These are phyloP conservation scores for Tiliacea citrago DNA, from an alignment of 2,888 invertebrate genomes.

Conservation along the genomic window DNA sequence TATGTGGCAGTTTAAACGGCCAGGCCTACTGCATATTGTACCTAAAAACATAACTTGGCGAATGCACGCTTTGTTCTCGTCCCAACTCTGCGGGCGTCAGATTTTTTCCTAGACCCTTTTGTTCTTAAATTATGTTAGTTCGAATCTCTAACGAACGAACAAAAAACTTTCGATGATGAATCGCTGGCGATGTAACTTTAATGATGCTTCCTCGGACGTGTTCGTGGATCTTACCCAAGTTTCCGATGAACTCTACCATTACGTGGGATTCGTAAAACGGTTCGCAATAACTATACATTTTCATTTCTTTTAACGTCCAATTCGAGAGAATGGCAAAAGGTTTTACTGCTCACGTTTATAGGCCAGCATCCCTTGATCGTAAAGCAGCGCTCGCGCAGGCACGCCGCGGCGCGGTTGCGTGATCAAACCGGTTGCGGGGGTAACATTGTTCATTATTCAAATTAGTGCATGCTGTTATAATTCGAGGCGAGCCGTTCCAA, in stretches of 20 bases:
- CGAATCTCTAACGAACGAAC: conserved; percentile 76
- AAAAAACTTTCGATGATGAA: conserved; percentile 83
- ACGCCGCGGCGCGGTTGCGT: conserved; percentile 75
- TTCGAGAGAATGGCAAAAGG: conserved; percentile 72
- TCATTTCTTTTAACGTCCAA: conserved; percentile 66
- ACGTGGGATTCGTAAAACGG: conserved; percentile 59
- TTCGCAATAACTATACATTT: conserved; percentile 62
- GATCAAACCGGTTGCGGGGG: conserved; percentile 84
- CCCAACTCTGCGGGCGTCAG: conserved; percentile 80
- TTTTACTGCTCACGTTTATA: conserved; percentile 78
- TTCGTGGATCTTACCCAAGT: conserved; percentile 50
- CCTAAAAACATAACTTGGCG: conserved; percentile 82
- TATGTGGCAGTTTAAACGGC: conserved; percentile 86
- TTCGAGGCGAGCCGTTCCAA: conserved; percentile 80
- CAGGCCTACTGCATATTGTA: conserved; percentile 79
- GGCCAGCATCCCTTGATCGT: conserved; percentile 80
- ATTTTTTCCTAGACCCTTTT: conserved; percentile 84
- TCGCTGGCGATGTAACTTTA: conserved; percentile 74
- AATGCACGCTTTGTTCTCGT: conserved; percentile 83
- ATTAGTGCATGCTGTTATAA: conserved; percentile 88
- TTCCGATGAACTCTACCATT: conserved; percentile 52
- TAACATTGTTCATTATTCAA: conserved; percentile 89
- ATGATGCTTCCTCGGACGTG: conserved; percentile 59
- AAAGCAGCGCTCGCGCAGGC: conserved; percentile 75
- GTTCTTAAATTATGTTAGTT: conserved; percentile 87